phyloP scores from a whole-genome alignment of 2,113 vertebrate genomes.

The Crotalus horridus region DNA sequence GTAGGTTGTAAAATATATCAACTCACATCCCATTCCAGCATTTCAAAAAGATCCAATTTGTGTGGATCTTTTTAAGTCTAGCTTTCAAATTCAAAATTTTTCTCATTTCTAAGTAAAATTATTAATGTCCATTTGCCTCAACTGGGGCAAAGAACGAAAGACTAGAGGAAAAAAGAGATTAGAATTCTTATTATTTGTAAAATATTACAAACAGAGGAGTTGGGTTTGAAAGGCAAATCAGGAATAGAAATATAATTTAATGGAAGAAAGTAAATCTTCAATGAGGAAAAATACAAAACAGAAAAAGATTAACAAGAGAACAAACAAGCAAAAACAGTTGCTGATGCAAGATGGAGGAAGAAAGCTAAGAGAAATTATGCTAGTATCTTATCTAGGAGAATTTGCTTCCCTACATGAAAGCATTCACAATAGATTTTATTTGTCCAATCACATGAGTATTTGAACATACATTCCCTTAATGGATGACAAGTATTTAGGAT shows the following conservation, averaged over 20 bases:
- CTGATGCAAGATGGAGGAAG: not conserved
- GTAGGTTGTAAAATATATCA: not conserved
- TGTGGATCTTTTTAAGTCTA: not conserved
- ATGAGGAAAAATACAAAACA: not conserved
- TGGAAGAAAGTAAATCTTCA: not conserved
- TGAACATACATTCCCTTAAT: not conserved
- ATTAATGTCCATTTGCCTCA: not conserved
- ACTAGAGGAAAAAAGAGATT: not conserved
- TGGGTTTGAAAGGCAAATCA: not conserved
- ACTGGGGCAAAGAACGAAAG: not conserved
- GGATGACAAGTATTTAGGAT: not conserved
- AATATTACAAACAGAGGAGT: not conserved
- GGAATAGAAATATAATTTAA: not conserved
- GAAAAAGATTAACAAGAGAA: not conserved
- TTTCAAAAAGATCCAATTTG: not conserved
- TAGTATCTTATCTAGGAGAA: not conserved
- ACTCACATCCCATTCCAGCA: not conserved
- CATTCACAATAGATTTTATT: slow-evolving; percentile 5
- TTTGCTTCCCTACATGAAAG: not conserved
- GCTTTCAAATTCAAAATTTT: not conserved
- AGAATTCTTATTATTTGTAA: not conserved
- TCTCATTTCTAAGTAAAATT: not conserved
- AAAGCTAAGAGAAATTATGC: not conserved
- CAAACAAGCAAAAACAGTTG: slow-evolving; percentile 10
- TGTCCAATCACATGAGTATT: not conserved